Evolutionary conservation across 2,888 invertebrate genomes (phyloP).

Genomic region (Heliconius cydno): DNA sequence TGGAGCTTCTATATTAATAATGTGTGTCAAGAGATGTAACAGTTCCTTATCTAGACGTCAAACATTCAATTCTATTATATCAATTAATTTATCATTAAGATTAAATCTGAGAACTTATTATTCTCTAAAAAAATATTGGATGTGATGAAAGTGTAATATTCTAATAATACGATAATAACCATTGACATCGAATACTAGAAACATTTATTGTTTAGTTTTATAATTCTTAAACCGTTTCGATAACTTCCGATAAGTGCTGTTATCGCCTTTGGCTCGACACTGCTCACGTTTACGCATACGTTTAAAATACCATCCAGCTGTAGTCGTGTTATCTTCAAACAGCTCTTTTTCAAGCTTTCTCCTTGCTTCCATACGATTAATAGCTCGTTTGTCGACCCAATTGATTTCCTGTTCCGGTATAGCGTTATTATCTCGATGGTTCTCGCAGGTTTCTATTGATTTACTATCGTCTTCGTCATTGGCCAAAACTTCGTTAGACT

Average conservation of each 20-base stretch:
- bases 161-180: constrained; percentile 15
- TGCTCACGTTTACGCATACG: constrained; percentile 78
- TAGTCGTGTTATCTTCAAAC: constrained; percentile 66
- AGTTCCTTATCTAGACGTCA: constrained; percentile 7
- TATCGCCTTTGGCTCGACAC: constrained; percentile 70
- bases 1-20: neutral
- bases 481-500: neutral
- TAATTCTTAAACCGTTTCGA: constrained; percentile 69
- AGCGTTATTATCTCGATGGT: constrained; percentile 33
- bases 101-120: neutral
- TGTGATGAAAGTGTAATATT: constrained; percentile 9
- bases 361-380: constrained; percentile 68
- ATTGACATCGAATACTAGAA: neutral
- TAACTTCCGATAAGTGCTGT: constrained; percentile 65
- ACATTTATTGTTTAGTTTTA: constrained; percentile 69
- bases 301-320: constrained; percentile 77
- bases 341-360: constrained; percentile 68
- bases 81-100: constrained; percentile 8
- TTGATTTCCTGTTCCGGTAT: constrained; percentile 40
- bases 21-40: constrained; percentile 20
- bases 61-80: neutral
- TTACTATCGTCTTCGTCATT: constrained; percentile 53
- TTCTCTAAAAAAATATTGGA: constrained; percentile 22
- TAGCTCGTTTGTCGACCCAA: constrained; percentile 73
- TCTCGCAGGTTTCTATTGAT: constrained; percentile 43